A percentile compares a stretch with the other conserved stretches of the same genome.
Conservation (phyloP, 2,888 invertebrate genomes). For the Masnerella sp. region DNA sequence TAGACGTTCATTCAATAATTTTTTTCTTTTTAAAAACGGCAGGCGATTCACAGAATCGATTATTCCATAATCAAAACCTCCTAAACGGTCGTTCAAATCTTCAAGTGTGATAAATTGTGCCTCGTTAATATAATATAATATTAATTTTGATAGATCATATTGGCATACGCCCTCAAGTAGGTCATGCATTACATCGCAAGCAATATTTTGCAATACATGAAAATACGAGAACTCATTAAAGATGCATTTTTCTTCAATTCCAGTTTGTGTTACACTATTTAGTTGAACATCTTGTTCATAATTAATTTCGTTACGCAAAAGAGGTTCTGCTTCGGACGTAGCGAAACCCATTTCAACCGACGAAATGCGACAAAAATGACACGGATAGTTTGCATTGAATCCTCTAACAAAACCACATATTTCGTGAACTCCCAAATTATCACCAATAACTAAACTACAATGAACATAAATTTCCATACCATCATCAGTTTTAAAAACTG, state of each 20-base stretch:
- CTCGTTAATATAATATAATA: constrained; percentile 15
- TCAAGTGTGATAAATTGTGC: constrained; percentile 5
- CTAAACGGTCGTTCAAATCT: constrained; percentile 16
- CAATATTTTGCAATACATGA: constrained; percentile 3
- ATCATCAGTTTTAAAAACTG: too few relatives aligned
- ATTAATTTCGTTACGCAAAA: background rate
- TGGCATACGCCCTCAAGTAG: constrained; percentile 18
- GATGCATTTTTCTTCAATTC: constrained; percentile 1
- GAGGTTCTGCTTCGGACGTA: background rate
- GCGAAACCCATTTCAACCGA: background rate
- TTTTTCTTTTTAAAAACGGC: background rate
- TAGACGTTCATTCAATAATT: background rate
- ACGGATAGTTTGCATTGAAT: constrained; percentile 9
- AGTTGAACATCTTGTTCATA: constrained; percentile 8
- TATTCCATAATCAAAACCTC: constrained; percentile 25
- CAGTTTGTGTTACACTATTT: constrained; percentile 9
- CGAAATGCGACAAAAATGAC: constrained; percentile 7
- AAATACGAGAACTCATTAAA: constrained; percentile 2
- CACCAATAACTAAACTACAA: constrained; percentile 41
- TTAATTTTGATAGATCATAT: constrained; percentile 14
- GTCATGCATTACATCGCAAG: constrained; percentile 10
- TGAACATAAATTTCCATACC: constrained; percentile 31
- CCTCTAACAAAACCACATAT: constrained; percentile 6
- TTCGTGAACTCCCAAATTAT: constrained; percentile 56
- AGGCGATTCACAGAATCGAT: constrained; percentile 6